These are phyloP conservation scores for Epinephelus malabaricus DNA, from an alignment of 2,797 vertebrate species.

Conservation along the genomic window DNA sequence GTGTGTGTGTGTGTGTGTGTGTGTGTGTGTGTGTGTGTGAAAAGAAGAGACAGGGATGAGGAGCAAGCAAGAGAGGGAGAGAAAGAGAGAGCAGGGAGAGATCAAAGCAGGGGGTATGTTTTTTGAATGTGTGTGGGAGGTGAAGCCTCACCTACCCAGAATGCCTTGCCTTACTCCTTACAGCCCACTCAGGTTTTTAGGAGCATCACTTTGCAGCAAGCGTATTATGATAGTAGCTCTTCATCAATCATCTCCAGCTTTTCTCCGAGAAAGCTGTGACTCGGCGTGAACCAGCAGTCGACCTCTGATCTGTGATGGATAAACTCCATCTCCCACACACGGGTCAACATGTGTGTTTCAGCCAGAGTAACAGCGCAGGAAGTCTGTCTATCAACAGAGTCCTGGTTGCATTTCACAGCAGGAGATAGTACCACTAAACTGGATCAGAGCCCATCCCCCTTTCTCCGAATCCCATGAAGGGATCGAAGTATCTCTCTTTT, in stretches of 20 bases:
- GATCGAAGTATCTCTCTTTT: slow-evolving; percentile 59
- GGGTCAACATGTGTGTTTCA: slow-evolving; percentile 6
- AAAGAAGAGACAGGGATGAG: slow-evolving; percentile 48
- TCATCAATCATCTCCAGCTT: slow-evolving; percentile 63
- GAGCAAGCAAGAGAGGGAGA: slow-evolving; percentile 14
- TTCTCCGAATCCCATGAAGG: slow-evolving; percentile 15
- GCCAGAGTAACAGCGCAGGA: neutral
- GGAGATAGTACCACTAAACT: slow-evolving; percentile 20
- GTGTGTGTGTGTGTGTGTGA: slow-evolving; percentile 30
- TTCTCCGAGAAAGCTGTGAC: slow-evolving; percentile 56
- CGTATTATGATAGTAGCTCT: slow-evolving; percentile 42
- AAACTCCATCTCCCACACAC: slow-evolving; percentile 46
- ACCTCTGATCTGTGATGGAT: slow-evolving; percentile 36
- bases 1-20: slow-evolving; percentile 39
- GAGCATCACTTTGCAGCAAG: slow-evolving; percentile 62
- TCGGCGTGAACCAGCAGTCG: slow-evolving; percentile 42
- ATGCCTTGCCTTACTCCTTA: slow-evolving; percentile 77
- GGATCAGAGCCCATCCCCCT: slow-evolving; percentile 49
- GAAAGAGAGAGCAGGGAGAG: slow-evolving; percentile 48
- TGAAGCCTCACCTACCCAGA: slow-evolving; percentile 82
- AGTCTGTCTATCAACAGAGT: slow-evolving; percentile 2
- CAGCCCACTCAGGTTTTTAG: slow-evolving; percentile 78
- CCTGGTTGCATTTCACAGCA: slow-evolving; percentile 8
- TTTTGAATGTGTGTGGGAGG: slow-evolving; percentile 80
- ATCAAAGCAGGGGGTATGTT: slow-evolving; percentile 76